Evolutionary conservation across 2,888 invertebrate species (phyloP).

Genomic region (Heliconius erato): DNA sequence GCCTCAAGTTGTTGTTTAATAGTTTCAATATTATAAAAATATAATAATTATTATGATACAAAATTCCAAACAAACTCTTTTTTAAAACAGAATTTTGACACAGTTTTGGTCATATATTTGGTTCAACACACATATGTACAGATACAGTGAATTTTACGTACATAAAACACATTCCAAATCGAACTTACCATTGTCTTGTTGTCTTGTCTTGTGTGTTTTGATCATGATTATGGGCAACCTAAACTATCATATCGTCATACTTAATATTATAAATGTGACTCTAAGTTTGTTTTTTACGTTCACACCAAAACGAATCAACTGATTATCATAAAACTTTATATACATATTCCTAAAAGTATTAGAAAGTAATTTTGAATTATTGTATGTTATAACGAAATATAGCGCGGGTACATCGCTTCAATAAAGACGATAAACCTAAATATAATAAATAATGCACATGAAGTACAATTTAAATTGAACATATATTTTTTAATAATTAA

Average conservation of each 20-base stretch:
- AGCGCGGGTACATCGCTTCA: neutral
- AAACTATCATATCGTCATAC: neutral
- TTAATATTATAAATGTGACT: no score
- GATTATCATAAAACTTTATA: no score
- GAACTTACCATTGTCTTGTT: neutral
- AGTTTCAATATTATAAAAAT: no score
- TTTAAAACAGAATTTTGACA: neutral
- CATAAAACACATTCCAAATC: neutral
- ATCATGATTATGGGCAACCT: neutral
- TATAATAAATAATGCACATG: neutral
- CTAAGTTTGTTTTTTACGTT: no score
- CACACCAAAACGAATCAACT: no score
- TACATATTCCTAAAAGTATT: no score
- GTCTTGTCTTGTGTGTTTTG: neutral
- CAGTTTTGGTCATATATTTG: no score
- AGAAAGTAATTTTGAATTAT: neutral
- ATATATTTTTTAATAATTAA: slow-evolving; percentile 11
- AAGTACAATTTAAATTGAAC: neutral
- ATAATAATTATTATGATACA: neutral
- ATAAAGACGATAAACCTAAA: neutral
- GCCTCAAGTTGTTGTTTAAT: no score
- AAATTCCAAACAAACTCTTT: neutral
- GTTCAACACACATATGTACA: no score
- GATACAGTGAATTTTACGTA: neutral
- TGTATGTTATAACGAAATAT: neutral